Base-by-base conservation (phyloP, 2,888 invertebrate genomes). In the Agonum fuliginosum region DNA sequence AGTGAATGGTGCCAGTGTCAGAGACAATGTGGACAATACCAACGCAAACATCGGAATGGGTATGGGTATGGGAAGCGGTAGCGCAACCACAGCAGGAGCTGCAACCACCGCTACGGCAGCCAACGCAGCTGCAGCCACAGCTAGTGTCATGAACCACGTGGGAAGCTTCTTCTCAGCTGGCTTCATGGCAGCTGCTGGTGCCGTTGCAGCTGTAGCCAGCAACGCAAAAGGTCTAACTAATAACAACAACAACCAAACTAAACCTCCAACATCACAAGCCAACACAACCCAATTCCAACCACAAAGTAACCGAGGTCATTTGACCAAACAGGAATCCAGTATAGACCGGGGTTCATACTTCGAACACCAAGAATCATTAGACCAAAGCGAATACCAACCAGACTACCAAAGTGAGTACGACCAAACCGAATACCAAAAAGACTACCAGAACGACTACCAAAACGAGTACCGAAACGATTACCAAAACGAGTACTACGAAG, bases 111-210 rank as follows among this genome's bases (percentile, higher is more conserved):
- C 89, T 78, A 89, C 30, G 6, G 30, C 4, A 30, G 30, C 30
- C 8, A 76, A 88, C 88, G 41, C 88, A 88, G 70, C 88, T 88
- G 2, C 84, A 89, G 80, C 89, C 88, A n/a, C 84, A 87, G 88
- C 88, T 1, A 89, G 88, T 76, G 88, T 89, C 78, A 89, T 89
- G 10, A 88, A 89, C 79, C 89, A 87, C 81, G 83, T 89, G 10
- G 89, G 89, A 10, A 89, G 88, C 80, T 86, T 89, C 54, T 88
- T 89, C 70, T 89, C 89, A 43, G 88, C 89, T 19, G 89, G 89
- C 0, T 88, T 89, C 3, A 88, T 89, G 2, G 88, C 88, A 8
- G 88, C 88, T 1, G 84, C 86, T 5, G 81, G 88, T 30, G 54
- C 78, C 37, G 70, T 65, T 24, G 72, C 79, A 17, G 62, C 78